Base-by-base conservation (phyloP, 2,797 vertebrate genomes). In the Podarcis lilfordi region DNA sequence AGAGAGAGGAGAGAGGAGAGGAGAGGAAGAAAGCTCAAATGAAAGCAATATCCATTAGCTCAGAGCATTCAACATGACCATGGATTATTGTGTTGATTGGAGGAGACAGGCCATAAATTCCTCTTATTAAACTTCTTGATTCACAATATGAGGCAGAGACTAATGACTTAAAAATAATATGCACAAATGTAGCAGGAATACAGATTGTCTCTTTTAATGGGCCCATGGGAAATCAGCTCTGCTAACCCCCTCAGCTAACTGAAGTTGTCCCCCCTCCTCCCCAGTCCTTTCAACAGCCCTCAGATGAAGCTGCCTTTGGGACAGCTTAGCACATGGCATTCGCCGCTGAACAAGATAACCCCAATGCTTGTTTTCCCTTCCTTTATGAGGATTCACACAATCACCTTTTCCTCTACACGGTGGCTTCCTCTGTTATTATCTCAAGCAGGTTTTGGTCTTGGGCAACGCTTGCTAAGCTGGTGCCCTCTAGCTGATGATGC, bases 111-210 rank as follows among this genome's bases (percentile, higher is more conserved):
- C 90, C 94, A 86, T 95, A 93, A 95, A 96, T 95, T 95, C 91
- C 91, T 88, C 94, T 92, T 29, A n/a, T 64, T 89, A 93, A 94
- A 91, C 91, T 85, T 93, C 93, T 93, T 83, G 8, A 92, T 90
- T 86, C 59, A 1, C 91, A 94, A 27, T 88, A 86, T 89, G 91
- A 96, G 95, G 91, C 72, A 86, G 92, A 95, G 94, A 95, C 84
- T 92, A 94, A 96, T 74, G 88, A 91, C 94, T 94, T 76, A 86
- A 94, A 95, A 96, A 94, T 92, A 95, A 93, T 91, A 92, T 80
- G 78, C 81, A 90, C 92, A 83, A 92, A 91, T 55, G 29, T 86
- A 43, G 91, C 86, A 29, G 69, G 95, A 92, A 81, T 77, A 86
- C 79, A 1, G 94, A 94, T 25, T 6, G 91, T 40, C 90, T 77